Evolutionary conservation across 2,888 invertebrate species (phyloP), one percentile per base, ranked within the genome.

Genomic region (Rosalia funebris): DNA sequence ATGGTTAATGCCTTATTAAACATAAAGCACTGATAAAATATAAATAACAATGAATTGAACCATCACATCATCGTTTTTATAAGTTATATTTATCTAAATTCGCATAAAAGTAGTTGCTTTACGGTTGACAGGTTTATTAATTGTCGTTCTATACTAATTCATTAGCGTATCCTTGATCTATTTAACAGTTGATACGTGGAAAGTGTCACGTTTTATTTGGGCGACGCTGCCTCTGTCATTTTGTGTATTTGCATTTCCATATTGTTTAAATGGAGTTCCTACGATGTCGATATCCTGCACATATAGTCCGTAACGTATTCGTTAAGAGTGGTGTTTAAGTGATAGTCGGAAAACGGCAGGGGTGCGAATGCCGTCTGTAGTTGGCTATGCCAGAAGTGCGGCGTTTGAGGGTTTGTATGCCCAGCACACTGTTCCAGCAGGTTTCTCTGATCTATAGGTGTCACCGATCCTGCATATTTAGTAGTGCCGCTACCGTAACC

Each of bases 381-480:
- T 65, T 62, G 63, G 62, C 60, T 50, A 61, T 58, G 58, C 61
- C 48, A 47, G 69, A 50, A 61, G 42, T 59, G 64, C 55, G 56
- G 56, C 60, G 36, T 57, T 60, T 64, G 44, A 59, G 57, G 69
- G 68, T 75, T 74, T 70, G 75, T 76, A 76, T 75, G 74, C 75
- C 66, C 65, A 52, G 70, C 73, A 71, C 71, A 72, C 68, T 70
- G 62, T 67, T 66, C 63, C 69, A 65, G 60, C 67, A 73, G 75
- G 74, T 73, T 72, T 71, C 69, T 71, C 74, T 78, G 77, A 78
- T 78, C 74, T 77, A 78, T 78, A 75, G 76, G 75, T 78, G 78
- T 76, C 76, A 74, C 74, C 73, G 72, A 75, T 76, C 76, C 76
- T 77, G 78, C 74, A 77, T 78, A 78, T 78, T 78, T 78, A 78